Evolutionary conservation across 2,113 vertebrate genomes (phyloP), one percentile per base, ranked within the genome.

Genomic region (Eretmochelys imbricata): DNA sequence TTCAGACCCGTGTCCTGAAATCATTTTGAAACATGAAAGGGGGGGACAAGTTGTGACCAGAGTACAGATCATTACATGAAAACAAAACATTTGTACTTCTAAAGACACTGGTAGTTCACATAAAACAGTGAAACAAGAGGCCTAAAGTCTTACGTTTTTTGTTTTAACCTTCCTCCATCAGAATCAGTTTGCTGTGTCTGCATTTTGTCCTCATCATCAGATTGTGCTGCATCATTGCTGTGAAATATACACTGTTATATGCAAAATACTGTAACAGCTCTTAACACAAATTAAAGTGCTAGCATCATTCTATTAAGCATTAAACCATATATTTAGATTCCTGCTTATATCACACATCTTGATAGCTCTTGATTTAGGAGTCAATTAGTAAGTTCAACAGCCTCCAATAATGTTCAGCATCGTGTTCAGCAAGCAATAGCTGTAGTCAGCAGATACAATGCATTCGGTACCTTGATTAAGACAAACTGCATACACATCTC

Each of bases 131-230:
- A 78, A 48, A 78, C 35, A 51, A 38, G 59, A 83, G 88, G 83
- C 1, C 53, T 3, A 69, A 16, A 4, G 89, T 94, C 98, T 99
- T 98, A 99, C 99, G 99, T 99, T 98, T 99, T 99, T 97, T 99
- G 99, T 94, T 99, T 99, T 91, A 99, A 98, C 95, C 99, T 99
- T 82, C 99, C 99, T 96, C 99, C 99, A 51, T 99, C 99, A 1
- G 99, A 96, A 97, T 99, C 99, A 5, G 98, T 96, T 94, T 99
- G 98, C 4, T 99, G 98, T 38, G 99, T 93, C 84, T 99, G 99
- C 91, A 99, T 94, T 96, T 99, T 99, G 76, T 99, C 99, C 96
- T 99, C 99, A 75, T 99, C 99, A 82, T 99, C 99, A 38, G 99
- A 99, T 97, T 99, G 99, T 13, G 99, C 99, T 10, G 99, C 99